Base-by-base conservation (phyloP, 1,140 invertebrate genomes). In the Triops longicaudatus region DNA sequence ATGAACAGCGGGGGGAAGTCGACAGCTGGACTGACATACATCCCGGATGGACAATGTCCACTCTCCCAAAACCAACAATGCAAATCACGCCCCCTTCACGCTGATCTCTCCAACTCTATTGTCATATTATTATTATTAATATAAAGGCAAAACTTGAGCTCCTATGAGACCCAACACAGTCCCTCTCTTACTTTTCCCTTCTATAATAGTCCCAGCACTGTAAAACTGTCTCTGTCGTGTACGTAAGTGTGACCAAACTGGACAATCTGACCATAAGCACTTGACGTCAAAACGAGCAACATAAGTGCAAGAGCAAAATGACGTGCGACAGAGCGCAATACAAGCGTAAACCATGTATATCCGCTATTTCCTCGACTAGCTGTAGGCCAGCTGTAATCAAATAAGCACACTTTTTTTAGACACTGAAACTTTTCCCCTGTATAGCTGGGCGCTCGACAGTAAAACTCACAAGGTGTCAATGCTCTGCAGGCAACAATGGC, bases 1-100 rank as follows among this genome's bases (percentile, higher is more conserved):
- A 63, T 63, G 50, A n/a, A 63, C 50, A 22, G 14, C 50, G 50
- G 22, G 17, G 50, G 50, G 50, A 63, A 63, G 50, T 63, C 50
- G 50, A 63, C 50, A 63, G 50, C 50, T 63, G 50, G 50, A 6
- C 50, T 63, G 50, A 63, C 50, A 63, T 63, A 63, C 50, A 63
- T 63, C 50, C 50, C 50, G 50, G 50, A 63, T 63, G 50, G 50
- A 63, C 50, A 63, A 63, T 63, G 50, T 63, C 50, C 50, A 63
- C 50, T 63, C 50, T 63, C 50, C 14, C 50, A 22, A 63, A 63
- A 63, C 50, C 50, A 63, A 63, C 50, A 63, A 63, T 63, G 50
- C 14, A 63, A 63, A 63, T 63, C 50, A 63, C 50, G 50, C 50
- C 50, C 50, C 50, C 50, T 63, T 22, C 50, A 63, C 14, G 17